phyloP scores from a whole-genome alignment of 2,113 vertebrate species.

The Dermatemys mawii region DNA sequence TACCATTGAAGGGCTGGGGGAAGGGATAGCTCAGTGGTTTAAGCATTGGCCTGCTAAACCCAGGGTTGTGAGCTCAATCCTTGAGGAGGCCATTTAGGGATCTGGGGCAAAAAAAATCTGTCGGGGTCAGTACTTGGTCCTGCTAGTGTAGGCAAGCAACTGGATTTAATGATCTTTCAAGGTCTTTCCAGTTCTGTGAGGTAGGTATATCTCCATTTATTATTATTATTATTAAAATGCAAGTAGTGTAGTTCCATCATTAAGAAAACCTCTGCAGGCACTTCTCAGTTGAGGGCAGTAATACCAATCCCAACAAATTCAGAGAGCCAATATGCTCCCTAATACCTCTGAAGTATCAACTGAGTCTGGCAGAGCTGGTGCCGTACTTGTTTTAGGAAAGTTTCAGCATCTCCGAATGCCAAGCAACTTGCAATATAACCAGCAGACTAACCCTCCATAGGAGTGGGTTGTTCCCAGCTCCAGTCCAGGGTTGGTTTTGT shows the following conservation, averaged over 20 bases:
- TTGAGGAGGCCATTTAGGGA: no score
- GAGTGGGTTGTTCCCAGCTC: neutral
- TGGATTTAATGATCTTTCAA: no score
- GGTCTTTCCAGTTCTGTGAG: no score
- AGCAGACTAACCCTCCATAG: neutral
- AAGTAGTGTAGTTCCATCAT: neutral
- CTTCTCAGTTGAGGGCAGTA: neutral
- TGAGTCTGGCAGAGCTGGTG: neutral
- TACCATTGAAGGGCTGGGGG: no score
- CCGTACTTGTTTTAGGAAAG: neutral
- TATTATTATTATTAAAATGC: no score
- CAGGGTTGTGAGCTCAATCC: no score
- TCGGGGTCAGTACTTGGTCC: no score
- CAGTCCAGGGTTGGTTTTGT: neutral
- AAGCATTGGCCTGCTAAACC: no score
- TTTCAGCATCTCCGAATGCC: neutral
- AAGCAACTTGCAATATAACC: neutral
- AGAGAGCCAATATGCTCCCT: neutral
- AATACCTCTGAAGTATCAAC: neutral
- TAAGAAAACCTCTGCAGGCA: neutral
- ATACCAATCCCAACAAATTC: neutral
- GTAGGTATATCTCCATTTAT: no score
- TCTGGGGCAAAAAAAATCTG: no score
- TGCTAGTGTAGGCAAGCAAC: no score
- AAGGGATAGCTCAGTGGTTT: no score